phyloP scores from a whole-genome alignment of 2,113 vertebrate genomes.

The Aepyceros melampus region DNA sequence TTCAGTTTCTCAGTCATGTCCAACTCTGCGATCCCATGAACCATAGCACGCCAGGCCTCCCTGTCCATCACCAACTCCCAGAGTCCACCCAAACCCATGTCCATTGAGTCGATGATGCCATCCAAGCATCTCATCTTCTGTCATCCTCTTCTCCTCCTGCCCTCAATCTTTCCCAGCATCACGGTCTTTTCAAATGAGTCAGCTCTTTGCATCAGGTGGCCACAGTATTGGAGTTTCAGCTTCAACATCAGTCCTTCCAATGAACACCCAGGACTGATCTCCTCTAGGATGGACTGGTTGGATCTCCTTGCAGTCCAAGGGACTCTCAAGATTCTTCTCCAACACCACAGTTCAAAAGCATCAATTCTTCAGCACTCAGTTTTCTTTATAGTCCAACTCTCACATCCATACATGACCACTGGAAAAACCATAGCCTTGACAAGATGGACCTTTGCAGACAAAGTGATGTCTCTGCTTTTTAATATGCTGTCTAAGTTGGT shows the following conservation, averaged over 20 bases:
- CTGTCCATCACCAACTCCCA: neutral
- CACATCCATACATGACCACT: neutral
- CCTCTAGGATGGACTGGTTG: neutral
- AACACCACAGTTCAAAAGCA: neutral
- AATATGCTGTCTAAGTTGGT: neutral
- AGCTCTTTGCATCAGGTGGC: neutral
- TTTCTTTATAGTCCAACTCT: neutral
- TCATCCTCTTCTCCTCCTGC: neutral
- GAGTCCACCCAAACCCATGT: neutral
- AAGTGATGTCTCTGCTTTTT: neutral
- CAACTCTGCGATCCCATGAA: fast-evolving
- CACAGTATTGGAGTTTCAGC: neutral
- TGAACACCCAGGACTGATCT: neutral
- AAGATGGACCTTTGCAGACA: neutral
- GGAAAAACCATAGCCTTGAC: neutral
- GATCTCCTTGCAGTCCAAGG: neutral
- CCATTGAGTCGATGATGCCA: neutral
- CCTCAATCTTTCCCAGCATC: neutral
- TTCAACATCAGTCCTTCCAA: neutral
- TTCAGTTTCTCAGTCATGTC: neutral
- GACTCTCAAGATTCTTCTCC: neutral
- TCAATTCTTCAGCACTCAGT: fast-evolving
- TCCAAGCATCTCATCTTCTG: neutral
- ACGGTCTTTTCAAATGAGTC: neutral
- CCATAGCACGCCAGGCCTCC: neutral